A percentile compares a stretch with the other conserved stretches of the same genome.
These are phyloP conservation scores for Miltochrista miniata DNA, from an alignment of 2,888 invertebrate genomes.

Conservation along the genomic window DNA sequence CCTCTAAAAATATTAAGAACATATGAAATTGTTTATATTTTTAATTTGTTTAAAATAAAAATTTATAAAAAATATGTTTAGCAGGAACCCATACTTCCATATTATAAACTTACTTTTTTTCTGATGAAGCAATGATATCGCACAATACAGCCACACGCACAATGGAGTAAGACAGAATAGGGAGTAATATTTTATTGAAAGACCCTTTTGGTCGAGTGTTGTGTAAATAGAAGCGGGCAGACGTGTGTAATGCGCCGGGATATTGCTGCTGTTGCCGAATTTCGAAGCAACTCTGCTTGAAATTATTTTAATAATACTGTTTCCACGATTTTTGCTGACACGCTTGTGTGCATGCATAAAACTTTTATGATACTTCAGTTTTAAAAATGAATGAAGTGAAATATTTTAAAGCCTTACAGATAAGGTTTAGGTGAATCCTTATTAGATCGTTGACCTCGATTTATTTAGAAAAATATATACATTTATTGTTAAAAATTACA, in stretches of 20 bases:
- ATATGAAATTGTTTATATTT: no score
- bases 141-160: constrained; percentile 63
- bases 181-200: constrained; percentile 82
- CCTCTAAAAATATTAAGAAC: no score
- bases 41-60: no score
- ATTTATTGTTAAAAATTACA: no score
- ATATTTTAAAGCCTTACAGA: no score
- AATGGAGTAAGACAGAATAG: constrained; percentile 76
- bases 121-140: constrained; percentile 56
- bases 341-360: not conserved
- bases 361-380: no score
- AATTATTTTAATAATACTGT: constrained; percentile 12
- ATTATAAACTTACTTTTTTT: constrained; percentile 38
- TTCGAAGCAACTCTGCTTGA: constrained; percentile 7
- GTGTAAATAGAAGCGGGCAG: constrained; percentile 77
- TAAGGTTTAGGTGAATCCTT: no score
- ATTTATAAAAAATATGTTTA: not conserved
- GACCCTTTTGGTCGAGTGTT: constrained; percentile 81
- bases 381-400: no score
- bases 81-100: constrained; percentile 21
- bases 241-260: constrained; percentile 68
- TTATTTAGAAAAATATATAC: no score
- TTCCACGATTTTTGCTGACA: not conserved
- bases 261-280: constrained; percentile 59
- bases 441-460: no score